phyloP scores from a whole-genome alignment of 2,797 vertebrate genomes.

The Parauchenoglanis punctatus region DNA sequence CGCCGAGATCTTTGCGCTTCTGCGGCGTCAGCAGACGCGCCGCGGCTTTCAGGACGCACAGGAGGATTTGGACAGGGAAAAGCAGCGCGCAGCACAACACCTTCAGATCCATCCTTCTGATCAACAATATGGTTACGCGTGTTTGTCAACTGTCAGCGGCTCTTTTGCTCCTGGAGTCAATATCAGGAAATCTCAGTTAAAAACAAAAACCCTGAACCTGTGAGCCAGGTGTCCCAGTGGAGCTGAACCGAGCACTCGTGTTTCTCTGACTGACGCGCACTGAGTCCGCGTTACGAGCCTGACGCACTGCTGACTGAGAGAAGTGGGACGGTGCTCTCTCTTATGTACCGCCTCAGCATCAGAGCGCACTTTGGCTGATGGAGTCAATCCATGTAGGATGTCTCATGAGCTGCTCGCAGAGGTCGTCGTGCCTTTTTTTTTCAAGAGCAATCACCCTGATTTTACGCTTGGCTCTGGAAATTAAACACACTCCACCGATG shows the following conservation, averaged over 20 bases:
- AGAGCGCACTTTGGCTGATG: conserved; percentile 9
- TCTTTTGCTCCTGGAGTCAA: conserved; percentile 4
- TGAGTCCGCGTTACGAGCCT: background rate
- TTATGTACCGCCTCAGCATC: conserved; percentile 34
- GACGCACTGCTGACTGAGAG: conserved; percentile 21
- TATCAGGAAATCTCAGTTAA: too few species aligned
- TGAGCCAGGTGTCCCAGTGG: conserved; percentile 11
- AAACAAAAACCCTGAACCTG: background rate
- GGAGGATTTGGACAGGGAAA: conserved; percentile 76
- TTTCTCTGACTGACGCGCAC: conserved; percentile 1
- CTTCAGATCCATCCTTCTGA: conserved; percentile 73
- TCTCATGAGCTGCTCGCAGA: conserved; percentile 7
- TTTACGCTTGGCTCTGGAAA: background rate
- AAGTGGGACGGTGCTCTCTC: conserved; percentile 44
- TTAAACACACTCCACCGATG: background rate
- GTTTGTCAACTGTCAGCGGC: conserved; percentile 6
- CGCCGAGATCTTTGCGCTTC: conserved; percentile 74
- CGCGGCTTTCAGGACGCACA: conserved; percentile 74
- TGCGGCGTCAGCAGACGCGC: conserved; percentile 72
- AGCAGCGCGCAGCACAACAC: conserved; percentile 76
- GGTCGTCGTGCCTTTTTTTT: background rate
- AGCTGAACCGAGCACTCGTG: background rate
- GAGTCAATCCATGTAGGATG: background rate
- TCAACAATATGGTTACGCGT: background rate
- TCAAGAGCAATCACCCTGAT: background rate